A percentile compares a stretch with the other conserved stretches of the same genome.
Evolutionary conservation across 1,140 invertebrate genomes (phyloP).

Genomic region (Idris sp.): DNA sequence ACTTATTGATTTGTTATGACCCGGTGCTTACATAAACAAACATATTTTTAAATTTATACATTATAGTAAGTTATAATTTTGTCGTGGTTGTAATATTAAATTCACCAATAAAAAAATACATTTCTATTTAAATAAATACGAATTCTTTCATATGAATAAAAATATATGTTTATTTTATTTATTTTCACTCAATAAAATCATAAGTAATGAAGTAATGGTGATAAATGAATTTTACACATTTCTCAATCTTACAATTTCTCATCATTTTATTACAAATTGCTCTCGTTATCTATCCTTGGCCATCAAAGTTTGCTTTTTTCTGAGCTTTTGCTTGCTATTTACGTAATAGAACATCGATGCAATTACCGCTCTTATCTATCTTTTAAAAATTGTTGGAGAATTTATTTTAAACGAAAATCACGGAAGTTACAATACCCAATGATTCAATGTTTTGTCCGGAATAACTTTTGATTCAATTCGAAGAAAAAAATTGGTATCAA

Average conservation of each 20-base stretch:
- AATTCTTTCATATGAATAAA: too few relatives aligned
- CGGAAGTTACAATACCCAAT: slow-evolving; percentile 12
- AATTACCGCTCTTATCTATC: slow-evolving; percentile 30
- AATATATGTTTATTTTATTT: too few relatives aligned
- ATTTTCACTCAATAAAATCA: too few relatives aligned
- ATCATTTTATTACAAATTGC: not conserved
- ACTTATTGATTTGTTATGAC: too few relatives aligned
- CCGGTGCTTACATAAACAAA: too few relatives aligned
- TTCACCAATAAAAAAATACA: too few relatives aligned
- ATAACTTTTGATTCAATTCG: slow-evolving; percentile 5
- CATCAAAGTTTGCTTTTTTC: slow-evolving; percentile 7
- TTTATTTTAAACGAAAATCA: slow-evolving; percentile 31
- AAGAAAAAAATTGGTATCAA: too few relatives aligned
- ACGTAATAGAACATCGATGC: slow-evolving; percentile 40
- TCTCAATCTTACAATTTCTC: slow-evolving; percentile 7
- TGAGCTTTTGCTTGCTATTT: slow-evolving; percentile 28
- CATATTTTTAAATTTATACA: too few relatives aligned
- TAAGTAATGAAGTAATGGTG: too few relatives aligned
- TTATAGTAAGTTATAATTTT: too few relatives aligned
- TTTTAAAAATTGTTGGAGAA: slow-evolving; percentile 26
- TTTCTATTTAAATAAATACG: too few relatives aligned
- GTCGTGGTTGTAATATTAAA: too few relatives aligned
- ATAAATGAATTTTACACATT: not conserved
- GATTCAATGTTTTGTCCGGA: slow-evolving; percentile 10
- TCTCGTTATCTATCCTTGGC: slow-evolving; percentile 19